Conservation (phyloP, 2,888 invertebrate genomes). For the Stenoptilia bipunctidactyla region DNA sequence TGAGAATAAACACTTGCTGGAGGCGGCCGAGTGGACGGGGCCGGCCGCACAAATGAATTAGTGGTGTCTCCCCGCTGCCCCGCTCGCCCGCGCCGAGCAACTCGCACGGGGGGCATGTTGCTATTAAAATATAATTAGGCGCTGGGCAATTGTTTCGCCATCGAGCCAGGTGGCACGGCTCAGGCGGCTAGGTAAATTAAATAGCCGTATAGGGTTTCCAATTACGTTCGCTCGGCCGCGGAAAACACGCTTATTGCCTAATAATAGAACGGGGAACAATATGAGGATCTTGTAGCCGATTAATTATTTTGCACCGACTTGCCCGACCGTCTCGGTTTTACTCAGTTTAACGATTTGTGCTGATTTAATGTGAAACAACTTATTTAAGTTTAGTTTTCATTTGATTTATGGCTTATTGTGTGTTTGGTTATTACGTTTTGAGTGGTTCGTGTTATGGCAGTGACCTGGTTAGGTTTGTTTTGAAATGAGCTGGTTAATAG, state of each 20-base stretch:
- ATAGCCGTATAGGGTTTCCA: conserved; percentile 61
- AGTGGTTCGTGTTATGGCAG: no score
- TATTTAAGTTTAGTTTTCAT: background rate
- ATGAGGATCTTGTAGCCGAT: conserved; percentile 46
- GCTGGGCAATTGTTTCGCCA: conserved; percentile 65
- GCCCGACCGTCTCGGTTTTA: conserved; percentile 22
- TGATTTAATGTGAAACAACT: background rate
- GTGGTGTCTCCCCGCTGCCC: conserved; percentile 37
- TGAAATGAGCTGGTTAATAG: no score
- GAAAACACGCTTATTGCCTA: conserved; percentile 43
- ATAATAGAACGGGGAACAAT: conserved; percentile 50
- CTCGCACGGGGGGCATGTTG: conserved; percentile 23
- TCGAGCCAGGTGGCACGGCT: conserved; percentile 57
- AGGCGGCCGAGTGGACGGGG: conserved; percentile 41
- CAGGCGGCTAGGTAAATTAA: conserved; percentile 56
- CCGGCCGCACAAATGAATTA: conserved; percentile 64
- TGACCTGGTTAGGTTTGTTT: no score
- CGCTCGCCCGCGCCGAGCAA: conserved; percentile 20
- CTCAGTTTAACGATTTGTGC: no score
- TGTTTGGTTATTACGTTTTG: background rate
- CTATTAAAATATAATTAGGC: conserved; percentile 71
- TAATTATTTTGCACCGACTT: conserved; percentile 36
- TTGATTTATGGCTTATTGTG: background rate
- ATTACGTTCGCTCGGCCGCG: conserved; percentile 33
- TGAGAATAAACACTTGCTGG: conserved; percentile 59